Base-by-base conservation (phyloP, 1,140 invertebrate genomes). In the Odontomachus brunneus region DNA sequence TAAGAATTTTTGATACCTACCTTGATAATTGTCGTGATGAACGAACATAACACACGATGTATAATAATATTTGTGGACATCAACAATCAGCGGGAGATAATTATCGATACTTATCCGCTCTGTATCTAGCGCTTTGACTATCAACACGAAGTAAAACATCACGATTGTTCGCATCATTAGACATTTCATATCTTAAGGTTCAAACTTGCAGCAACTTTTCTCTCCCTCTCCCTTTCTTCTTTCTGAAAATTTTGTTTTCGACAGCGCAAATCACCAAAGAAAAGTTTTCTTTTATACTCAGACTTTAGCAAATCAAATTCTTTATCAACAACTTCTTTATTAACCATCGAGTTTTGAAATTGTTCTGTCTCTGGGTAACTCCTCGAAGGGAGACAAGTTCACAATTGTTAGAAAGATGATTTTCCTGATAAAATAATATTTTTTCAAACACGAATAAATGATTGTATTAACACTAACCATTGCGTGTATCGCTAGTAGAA, bases 61-160 rank as follows among this genome's bases (percentile, higher is more conserved):
- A 26, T 44, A 44, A 44, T 89, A 90, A 84, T 89, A 84, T 0
- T 62, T 62, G 22, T 83, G 67, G 3, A 90, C 53, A 1, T 89
- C 87, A 0, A 5, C 53, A 14, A 90, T 80, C 5, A 90, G 62
- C 9, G 17, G 57, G 9, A 86, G 48, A 44, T 88, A 84, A 62
- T 87, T 59, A 17, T 67, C 74, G 22, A 38, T 51, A 0, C 24
- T 38, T 63, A 66, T 11, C n/a, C 78, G 15, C 15, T 69, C 19
- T 55, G 66, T 24, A n/a, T n/a, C n/a, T 19, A 38, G 17, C 3
- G n/a, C 7, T 11, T 66, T 29, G n/a, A 33, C 63, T 0, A 24
- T 3, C 14, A 75, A 51, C 15, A 53, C 12, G 1, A 85, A 1
- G 1, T 60, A 19, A 2, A 85, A 14, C 0, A 22, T 33, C 15